Base-by-base conservation (phyloP, 1,140 invertebrate genomes). In the Lutraria rhynchaena region DNA sequence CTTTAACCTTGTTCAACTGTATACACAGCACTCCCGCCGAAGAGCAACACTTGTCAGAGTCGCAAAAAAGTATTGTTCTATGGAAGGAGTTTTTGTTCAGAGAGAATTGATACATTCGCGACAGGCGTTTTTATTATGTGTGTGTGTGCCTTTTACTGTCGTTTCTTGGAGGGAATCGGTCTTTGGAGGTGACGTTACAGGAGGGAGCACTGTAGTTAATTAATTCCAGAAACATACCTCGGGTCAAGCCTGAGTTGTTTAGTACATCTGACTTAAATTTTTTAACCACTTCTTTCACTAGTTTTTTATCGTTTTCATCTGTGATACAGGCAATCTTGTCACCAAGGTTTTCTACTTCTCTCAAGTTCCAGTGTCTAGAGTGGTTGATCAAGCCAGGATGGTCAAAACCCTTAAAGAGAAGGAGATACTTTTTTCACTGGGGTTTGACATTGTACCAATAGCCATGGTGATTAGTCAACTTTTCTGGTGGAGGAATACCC, bases 331-430 rank as follows among this genome's bases (percentile, higher is more conserved):
- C 31, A 15, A 82, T 37, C 19, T 83, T 82, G 49, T 82, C 46
- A 27, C 22, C 61, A 49, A 88, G 60, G n/a, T 83, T 73, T 1
- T 71, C 73, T 11, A 85, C 77, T 57, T 83, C 80, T 44, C 81
- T 70, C 29, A 88, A 63, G 44, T 83, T 88, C 87, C 87, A 88
- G 24, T 85, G 84, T 9, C 85, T 73, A 29, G 80, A 51, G 49
- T 87, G 73, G 17, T 81, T 60, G 1, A 53, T 63, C 51, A 78
- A 80, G 3, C 63, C 78, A 24, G 65, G 44, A 61, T 82, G 82
- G 19, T 81, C 29, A 44, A 84, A 82, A 24, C 84, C 75, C 87
- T 88, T 37, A 31, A 63, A 71, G 71, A 27, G 19, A 37, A 41
- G 22, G 13, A 63, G n/a, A 11, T 44, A 44, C 9, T 63, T n/a